These are phyloP conservation scores for Halocynthia aurantium DNA, from an alignment of 23 tunicate genomes.

Conservation along the genomic window DNA sequence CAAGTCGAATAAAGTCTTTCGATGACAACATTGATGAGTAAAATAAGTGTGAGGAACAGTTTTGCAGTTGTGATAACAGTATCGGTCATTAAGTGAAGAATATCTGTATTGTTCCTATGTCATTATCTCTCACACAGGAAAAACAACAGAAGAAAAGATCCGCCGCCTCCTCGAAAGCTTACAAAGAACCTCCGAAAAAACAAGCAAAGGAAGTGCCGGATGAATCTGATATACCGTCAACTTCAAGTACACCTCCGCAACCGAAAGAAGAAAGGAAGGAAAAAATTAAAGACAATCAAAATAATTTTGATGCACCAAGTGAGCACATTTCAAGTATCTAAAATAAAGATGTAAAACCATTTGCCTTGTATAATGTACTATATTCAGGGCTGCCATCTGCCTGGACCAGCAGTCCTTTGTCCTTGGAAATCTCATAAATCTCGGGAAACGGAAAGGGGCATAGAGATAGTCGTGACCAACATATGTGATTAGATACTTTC, in stretches of 20 bases:
- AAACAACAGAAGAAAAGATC: conserved; percentile 24
- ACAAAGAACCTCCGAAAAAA: conserved; percentile 64
- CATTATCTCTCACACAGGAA: not conserved
- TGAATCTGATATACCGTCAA: conserved; percentile 5
- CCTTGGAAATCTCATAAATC: too few species aligned
- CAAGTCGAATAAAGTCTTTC: too few species aligned
- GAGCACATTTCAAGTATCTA: conserved; percentile 3
- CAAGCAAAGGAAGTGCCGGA: conserved; percentile 20
- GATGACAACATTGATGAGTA: too few species aligned
- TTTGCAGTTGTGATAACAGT: too few species aligned
- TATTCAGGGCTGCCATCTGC: not conserved
- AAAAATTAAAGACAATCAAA: conserved; percentile 7
- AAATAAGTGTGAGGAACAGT: too few species aligned
- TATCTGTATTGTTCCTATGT: too few species aligned
- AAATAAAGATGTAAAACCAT: not conserved
- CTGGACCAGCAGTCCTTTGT: too few species aligned
- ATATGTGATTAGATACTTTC: too few species aligned
- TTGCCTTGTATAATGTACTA: too few species aligned
- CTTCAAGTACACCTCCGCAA: not conserved
- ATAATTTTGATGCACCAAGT: not conserved
- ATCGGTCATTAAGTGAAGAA: too few species aligned
- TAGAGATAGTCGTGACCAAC: too few species aligned
- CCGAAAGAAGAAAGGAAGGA: not conserved
- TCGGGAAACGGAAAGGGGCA: too few species aligned
- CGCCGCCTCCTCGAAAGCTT: conserved; percentile 61